A percentile compares a stretch with the other conserved stretches of the same genome.
These are phyloP conservation scores for Corythornis madagascariensis DNA, from an alignment of 2,113 vertebrate species.

Conservation along the genomic window DNA sequence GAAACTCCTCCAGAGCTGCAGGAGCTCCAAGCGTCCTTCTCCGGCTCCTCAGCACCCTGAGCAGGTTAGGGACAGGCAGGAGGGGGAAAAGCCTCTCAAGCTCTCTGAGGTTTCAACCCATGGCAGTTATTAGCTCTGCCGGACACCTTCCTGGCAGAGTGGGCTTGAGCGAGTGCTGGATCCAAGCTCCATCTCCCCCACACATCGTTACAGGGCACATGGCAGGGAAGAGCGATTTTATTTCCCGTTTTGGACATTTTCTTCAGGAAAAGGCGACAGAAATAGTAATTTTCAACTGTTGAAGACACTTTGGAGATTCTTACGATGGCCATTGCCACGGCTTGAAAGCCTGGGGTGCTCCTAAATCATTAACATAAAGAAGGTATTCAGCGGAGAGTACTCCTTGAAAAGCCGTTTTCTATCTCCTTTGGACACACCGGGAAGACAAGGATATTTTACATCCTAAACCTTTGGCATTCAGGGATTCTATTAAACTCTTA, in stretches of 20 bases:
- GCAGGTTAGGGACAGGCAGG: fast-evolving
- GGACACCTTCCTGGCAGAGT: background rate
- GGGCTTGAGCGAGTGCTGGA: fast-evolving
- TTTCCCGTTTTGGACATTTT: background rate
- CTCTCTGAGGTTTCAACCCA: background rate
- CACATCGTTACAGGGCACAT: fast-evolving
- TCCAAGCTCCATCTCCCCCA: background rate
- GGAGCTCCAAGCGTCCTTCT: background rate
- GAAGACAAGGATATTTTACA: constrained; percentile 88
- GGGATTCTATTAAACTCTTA: constrained; percentile 98
- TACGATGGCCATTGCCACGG: constrained; percentile 51
- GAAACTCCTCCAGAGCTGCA: background rate
- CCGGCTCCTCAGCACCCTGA: background rate
- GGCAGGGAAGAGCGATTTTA: background rate
- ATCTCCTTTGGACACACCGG: constrained; percentile 86
- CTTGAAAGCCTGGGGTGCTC: constrained; percentile 64
- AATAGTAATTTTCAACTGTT: background rate
- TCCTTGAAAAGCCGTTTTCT: constrained; percentile 88
- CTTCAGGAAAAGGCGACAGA: background rate
- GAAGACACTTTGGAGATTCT: background rate
- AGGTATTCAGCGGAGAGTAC: constrained; percentile 85
- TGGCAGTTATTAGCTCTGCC: background rate
- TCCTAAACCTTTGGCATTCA: constrained; percentile 92
- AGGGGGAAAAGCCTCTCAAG: background rate
- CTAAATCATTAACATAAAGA: constrained; percentile 85